Percentiles rank a stretch among this genome's conserved stretches.
These are phyloP conservation scores for Orestias chungarensis DNA, from an alignment of 2,797 vertebrate species.

Conservation along the genomic window DNA sequence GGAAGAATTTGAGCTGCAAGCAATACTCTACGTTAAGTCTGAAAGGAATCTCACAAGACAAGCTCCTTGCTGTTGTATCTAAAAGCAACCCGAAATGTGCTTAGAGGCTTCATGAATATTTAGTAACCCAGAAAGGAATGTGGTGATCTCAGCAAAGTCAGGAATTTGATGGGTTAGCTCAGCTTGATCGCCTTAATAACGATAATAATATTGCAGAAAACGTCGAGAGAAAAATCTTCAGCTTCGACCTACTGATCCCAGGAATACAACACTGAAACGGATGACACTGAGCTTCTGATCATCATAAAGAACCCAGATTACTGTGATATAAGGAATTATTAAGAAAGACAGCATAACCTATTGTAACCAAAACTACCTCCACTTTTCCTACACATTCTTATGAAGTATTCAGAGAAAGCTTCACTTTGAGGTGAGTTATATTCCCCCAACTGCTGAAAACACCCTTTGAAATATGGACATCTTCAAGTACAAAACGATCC, in stretches of 20 bases:
- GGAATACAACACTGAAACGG: slow-evolving; percentile 9
- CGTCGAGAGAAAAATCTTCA: slow-evolving; percentile 25
- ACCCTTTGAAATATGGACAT: slow-evolving; percentile 13
- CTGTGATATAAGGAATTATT: slow-evolving; percentile 9
- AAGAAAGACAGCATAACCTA: slow-evolving; percentile 30
- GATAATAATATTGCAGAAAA: slow-evolving; percentile 43
- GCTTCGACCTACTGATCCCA: slow-evolving; percentile 10
- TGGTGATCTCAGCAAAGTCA: slow-evolving; percentile 18
- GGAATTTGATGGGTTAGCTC: slow-evolving; percentile 35
- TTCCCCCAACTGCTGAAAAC: slow-evolving; percentile 19
- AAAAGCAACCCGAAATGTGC: slow-evolving; percentile 50
- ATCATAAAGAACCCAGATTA: slow-evolving; percentile 14
- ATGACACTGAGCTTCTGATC: slow-evolving; percentile 17
- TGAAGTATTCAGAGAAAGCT: not conserved
- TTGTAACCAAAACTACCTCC: not conserved
- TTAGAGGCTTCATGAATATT: slow-evolving; percentile 65
- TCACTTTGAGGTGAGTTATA: slow-evolving; percentile 35
- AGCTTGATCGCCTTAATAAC: slow-evolving; percentile 47
- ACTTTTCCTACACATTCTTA: slow-evolving; percentile 20
- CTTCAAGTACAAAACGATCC: slow-evolving; percentile 41
- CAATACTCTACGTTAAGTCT: slow-evolving; percentile 30
- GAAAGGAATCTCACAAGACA: slow-evolving; percentile 58
- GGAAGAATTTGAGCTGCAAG: slow-evolving; percentile 18
- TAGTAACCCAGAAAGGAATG: slow-evolving; percentile 51
- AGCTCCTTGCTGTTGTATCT: slow-evolving; percentile 39